These are phyloP conservation scores for Hecatera dysodea DNA, from an alignment of 2,888 invertebrate genomes.

Conservation along the genomic window DNA sequence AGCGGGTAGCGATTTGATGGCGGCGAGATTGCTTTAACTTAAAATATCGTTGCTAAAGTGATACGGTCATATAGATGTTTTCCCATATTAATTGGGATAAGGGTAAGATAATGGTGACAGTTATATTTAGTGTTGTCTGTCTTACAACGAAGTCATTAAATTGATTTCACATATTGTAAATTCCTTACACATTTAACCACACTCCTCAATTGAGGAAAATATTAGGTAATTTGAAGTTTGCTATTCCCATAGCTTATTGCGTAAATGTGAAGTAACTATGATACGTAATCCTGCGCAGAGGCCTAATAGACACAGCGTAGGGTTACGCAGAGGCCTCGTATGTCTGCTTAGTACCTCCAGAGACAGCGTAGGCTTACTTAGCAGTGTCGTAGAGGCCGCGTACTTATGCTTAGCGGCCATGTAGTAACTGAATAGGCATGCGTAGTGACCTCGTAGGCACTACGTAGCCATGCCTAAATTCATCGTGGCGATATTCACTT, in stretches of 20 bases:
- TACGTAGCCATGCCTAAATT: too few relatives aligned
- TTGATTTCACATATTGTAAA: too few relatives aligned
- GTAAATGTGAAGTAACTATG: background rate
- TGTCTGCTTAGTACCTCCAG: background rate
- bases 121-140: too few relatives aligned
- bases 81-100: background rate
- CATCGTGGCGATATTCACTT: background rate
- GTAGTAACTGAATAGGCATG: background rate
- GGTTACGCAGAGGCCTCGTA: background rate
- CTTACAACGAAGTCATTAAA: too few relatives aligned
- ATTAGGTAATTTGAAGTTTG: too few relatives aligned
- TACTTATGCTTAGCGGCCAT: too few relatives aligned
- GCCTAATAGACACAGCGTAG: background rate
- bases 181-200: too few relatives aligned
- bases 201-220: too few relatives aligned
- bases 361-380: background rate
- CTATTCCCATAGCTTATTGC: background rate
- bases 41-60: background rate
- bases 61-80: background rate
- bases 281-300: too few relatives aligned
- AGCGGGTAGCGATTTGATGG: conserved; percentile 10
- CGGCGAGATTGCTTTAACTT: background rate
- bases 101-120: too few relatives aligned
- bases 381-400: background rate
- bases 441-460: background rate